phyloP scores from a whole-genome alignment of 2,113 vertebrate genomes.

The Prinia subflava region DNA sequence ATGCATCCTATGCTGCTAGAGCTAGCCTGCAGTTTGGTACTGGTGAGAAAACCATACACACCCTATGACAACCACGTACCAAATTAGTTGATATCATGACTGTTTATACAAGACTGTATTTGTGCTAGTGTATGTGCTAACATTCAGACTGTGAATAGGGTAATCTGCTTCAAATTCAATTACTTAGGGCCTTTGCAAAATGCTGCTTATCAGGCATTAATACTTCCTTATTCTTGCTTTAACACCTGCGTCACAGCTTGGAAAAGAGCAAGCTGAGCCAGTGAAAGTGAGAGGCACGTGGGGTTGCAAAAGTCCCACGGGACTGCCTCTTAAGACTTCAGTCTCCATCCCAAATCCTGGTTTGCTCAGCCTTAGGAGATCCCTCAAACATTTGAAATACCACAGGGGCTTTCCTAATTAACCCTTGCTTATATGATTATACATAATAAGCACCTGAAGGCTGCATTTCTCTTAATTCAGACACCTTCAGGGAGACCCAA shows the following conservation, averaged over 20 bases:
- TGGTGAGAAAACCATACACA: not conserved
- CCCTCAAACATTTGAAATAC: not conserved
- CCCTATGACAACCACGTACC: not conserved
- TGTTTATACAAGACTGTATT: not conserved
- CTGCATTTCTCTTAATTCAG: not conserved
- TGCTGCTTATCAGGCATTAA: slow-evolving; percentile 40
- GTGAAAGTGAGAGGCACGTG: not conserved
- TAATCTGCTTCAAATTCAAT: slow-evolving; percentile 31
- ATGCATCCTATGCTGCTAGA: not conserved
- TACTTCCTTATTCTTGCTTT: slow-evolving; percentile 37
- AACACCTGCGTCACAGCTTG: not conserved
- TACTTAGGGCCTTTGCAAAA: not conserved
- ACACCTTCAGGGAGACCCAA: not conserved
- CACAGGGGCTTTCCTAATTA: slow-evolving; percentile 35
- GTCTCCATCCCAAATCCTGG: not conserved
- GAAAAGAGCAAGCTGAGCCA: not conserved
- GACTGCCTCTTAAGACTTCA: not conserved
- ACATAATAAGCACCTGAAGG: slow-evolving; percentile 20
- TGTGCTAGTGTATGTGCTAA: not conserved
- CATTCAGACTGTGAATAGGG: not conserved
- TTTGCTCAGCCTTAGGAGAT: not conserved
- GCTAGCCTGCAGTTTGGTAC: not conserved
- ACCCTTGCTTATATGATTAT: not conserved
- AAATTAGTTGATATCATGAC: not conserved
- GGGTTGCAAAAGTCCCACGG: not conserved